Evolutionary conservation across 2,113 vertebrate genomes (phyloP).

Genomic region (Melanostigma gelatinosum): DNA sequence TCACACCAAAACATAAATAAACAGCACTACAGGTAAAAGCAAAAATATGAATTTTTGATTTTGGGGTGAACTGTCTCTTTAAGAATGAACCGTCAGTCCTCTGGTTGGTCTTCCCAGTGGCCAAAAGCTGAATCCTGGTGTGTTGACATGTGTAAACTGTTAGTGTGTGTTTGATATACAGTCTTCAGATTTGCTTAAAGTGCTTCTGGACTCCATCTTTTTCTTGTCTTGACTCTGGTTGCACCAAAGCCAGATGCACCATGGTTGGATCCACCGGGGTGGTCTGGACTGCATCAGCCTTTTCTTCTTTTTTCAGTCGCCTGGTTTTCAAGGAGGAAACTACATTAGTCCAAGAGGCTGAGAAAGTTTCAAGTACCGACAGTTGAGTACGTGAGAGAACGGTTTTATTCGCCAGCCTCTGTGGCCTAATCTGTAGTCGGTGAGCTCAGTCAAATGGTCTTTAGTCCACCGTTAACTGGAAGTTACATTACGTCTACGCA

Average conservation of each 20-base stretch:
- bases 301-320: background rate
- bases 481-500: slow-evolving; percentile 18
- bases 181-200: background rate
- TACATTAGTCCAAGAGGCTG: slow-evolving; percentile 11
- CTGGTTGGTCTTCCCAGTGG: background rate
- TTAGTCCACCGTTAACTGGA: slow-evolving; percentile 20
- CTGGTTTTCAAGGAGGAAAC: slow-evolving; percentile 28
- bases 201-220: background rate
- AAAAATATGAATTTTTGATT: too few species aligned
- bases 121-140: background rate
- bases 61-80: too few species aligned
- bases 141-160: slow-evolving; percentile 1
- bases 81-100: too few species aligned
- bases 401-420: slow-evolving; percentile 23
- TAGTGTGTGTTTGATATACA: background rate
- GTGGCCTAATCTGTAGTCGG: slow-evolving; percentile 1
- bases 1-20: too few species aligned
- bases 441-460: slow-evolving; percentile 31
- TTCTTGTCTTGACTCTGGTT: background rate
- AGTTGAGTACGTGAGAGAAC: slow-evolving; percentile 52
- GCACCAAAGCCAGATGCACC: background rate
- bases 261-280: background rate
- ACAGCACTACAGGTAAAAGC: too few species aligned
- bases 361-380: slow-evolving; percentile 13
- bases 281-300: slow-evolving; percentile 15